Evolutionary conservation across 2,113 vertebrate genomes (phyloP), one percentile per base, ranked within the genome.

Genomic region (Misgurnus mizolepis): DNA sequence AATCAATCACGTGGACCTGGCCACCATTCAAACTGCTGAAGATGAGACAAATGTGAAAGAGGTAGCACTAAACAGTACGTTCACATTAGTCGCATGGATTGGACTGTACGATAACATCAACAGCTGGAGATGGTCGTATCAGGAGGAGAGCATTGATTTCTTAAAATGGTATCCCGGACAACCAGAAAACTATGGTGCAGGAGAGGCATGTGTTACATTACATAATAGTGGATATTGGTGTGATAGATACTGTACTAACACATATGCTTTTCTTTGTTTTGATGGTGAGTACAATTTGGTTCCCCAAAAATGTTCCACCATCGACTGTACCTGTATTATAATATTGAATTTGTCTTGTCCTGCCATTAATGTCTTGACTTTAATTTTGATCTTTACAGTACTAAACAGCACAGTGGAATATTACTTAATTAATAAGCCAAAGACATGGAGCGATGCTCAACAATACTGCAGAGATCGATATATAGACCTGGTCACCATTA

Each of bases 381-480:
- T 7, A n/a, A 4, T n/a, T 56, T 56, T 17, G 4, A n/a, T 56
- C 1, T 56, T 56, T 14, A 56, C 55, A 58, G 55, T 18, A 2
- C 15, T 18, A 7, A 17, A 6, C 49, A 53, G 10, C 55, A 58
- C 55, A 18, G 55, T 18, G 6, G 18, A 58, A 58, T 58, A n/a
- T n/a, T 2, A n/a, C n/a, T n/a, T 18, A 5, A 15, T n/a, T 0
- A 7, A 15, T 6, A 7, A 18, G 0, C 3, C 5, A 17, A 58
- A 17, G 55, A 58, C 55, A 3, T 58, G 55, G 55, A n/a, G 6
- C n/a, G 5, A 49, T 0, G 71, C 80, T 34, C 80, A n/a, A 60
- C 3, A 10, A 9, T 76, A 82, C 76, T 85, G 75, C 50, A 67
- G 60, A 58, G 0, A 62, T 10, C 50, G n/a, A 12, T 41, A 82